Evolutionary conservation across 23 tunicate genomes (phyloP), one percentile per base, ranked within the genome.

Genomic region (Ascidia mentula): DNA sequence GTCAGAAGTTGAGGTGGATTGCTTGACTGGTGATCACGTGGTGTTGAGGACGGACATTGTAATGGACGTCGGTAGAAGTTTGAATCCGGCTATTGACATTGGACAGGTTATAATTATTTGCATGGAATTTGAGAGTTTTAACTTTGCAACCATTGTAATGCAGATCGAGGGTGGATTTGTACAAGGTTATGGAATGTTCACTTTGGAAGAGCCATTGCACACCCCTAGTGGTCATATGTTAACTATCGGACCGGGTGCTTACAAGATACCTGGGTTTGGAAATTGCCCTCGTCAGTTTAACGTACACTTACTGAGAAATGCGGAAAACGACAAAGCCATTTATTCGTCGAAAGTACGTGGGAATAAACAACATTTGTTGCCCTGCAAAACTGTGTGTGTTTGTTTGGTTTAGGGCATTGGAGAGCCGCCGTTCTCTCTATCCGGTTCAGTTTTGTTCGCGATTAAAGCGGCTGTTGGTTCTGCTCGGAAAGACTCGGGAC

Each of bases 181-280:
- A 18, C 92, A 92, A 80, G 93, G 92, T 20, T 87, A 87, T 79
- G 98, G 98, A 37, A 31, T 92, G 87, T 37, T 83, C 46, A 84
- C 87, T 0, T 31, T 92, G 53, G 98, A 92, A 75, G 93, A 92
- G 79, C 75, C 82, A 22, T 45, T 92, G 34, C 76, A 87, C 81
- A 42, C 89, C 45, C 76, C 88, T 6, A 34, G 53, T 34, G 98
- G 98, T 28, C 75, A 76, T 31, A 24, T 92, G 36, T 53, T 91
- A 31, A 90, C 92, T 22, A 36, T 75, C 8, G 98, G 98, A 13
- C 92, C 98, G 34, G 98, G 92, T 45, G 79, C 92, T 69, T 92
- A 92, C 84, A 92, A 92, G 79, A 92, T 92, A 38, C 98, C 98
- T 0, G 92, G 87, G 6, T 92, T 92, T 36, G 91, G 89, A n/a